These are phyloP conservation scores for Lutraria rhynchaena DNA, from an alignment of 1,140 invertebrate species.

Conservation along the genomic window DNA sequence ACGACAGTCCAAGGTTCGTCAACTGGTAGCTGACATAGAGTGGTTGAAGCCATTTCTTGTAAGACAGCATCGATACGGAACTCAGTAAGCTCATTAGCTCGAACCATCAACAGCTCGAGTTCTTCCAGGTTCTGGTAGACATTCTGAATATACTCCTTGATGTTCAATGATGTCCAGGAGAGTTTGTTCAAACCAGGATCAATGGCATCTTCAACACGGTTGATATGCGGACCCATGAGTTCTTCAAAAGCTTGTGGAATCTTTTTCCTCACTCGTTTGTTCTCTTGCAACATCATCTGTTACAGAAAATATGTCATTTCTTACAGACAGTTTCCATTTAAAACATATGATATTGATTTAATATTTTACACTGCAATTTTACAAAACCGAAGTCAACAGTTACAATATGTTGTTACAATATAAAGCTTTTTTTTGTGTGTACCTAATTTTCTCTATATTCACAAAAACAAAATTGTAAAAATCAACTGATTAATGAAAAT, in stretches of 20 bases:
- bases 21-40: constrained; percentile 89
- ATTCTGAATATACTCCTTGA: constrained; percentile 88
- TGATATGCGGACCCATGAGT: constrained; percentile 91
- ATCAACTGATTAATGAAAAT: no score
- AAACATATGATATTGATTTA: no score
- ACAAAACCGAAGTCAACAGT: no score
- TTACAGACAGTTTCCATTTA: no score
- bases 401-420: no score
- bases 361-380: no score
- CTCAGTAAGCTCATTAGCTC: constrained; percentile 95
- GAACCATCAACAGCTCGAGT: constrained; percentile 91
- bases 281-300: constrained; percentile 81
- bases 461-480: no score
- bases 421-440: no score
- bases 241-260: constrained; percentile 93
- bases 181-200: constrained; percentile 90
- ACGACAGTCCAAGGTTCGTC: constrained; percentile 93
- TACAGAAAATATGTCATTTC: no score
- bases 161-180: constrained; percentile 91
- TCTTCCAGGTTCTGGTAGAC: constrained; percentile 88
- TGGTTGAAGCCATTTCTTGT: constrained; percentile 92
- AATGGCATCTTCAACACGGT: constrained; percentile 85
- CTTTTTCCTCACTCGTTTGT: constrained; percentile 89
- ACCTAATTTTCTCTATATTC: no score
- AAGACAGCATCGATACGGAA: constrained; percentile 95